phyloP scores from a whole-genome alignment of 2,797 vertebrate species.

The Leptoclinus maculatus region DNA sequence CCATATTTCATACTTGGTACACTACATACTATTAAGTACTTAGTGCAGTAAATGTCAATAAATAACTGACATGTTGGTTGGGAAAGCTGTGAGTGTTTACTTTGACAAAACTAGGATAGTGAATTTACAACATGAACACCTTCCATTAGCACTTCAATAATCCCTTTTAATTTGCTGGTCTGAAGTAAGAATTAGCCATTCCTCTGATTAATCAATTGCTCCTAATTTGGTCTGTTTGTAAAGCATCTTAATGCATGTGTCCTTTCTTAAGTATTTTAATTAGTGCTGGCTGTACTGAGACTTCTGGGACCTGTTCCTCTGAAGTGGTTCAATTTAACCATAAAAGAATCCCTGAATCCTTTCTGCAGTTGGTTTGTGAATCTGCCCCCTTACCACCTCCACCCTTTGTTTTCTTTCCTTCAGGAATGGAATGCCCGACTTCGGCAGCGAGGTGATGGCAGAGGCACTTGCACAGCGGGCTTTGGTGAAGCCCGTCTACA shows the following conservation, averaged over 20 bases:
- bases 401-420: neutral
- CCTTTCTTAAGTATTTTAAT: neutral
- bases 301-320: neutral
- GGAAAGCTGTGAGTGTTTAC: neutral
- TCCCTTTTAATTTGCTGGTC: neutral
- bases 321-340: neutral
- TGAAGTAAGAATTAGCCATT: neutral
- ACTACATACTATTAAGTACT: neutral
- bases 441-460: constrained; percentile 94
- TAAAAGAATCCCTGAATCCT: neutral
- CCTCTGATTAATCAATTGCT: neutral
- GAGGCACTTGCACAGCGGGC: constrained; percentile 95
- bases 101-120: neutral
- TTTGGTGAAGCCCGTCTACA: constrained; percentile 93
- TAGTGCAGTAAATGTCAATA: neutral
- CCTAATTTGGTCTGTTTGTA: neutral
- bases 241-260: neutral
- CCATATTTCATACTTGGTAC: neutral
- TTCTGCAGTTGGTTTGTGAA: neutral
- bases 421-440: constrained; percentile 95
- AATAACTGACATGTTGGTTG: too few species aligned
- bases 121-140: neutral
- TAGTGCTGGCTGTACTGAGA: too few species aligned
- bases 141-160: neutral
- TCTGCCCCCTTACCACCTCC: accelerated